These are phyloP conservation scores for Burhinus bistriatus DNA, from an alignment of 2,113 vertebrate species.

Conservation along the genomic window DNA sequence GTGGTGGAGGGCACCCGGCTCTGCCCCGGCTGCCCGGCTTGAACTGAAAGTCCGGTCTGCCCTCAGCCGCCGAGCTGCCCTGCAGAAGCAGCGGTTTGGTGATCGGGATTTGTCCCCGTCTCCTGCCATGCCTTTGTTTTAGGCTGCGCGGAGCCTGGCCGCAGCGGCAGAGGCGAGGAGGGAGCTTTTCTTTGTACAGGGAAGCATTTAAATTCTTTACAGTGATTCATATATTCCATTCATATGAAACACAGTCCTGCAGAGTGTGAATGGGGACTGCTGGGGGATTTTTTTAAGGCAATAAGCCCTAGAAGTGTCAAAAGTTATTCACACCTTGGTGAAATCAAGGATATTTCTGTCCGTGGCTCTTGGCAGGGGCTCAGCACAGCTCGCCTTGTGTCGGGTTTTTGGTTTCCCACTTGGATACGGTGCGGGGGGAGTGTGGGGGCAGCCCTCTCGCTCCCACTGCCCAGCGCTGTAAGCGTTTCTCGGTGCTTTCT, in stretches of 20 bases:
- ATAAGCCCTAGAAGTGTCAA: constrained; percentile 52
- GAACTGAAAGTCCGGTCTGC: background rate
- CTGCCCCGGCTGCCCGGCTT: background rate
- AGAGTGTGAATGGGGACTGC: constrained; percentile 49
- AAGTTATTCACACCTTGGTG: constrained; percentile 67
- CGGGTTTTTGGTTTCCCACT: constrained; percentile 46
- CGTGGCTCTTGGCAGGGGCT: constrained; percentile 46
- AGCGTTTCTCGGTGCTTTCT: background rate
- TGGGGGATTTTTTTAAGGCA: constrained; percentile 38
- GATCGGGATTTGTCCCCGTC: background rate
- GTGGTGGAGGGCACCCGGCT: background rate
- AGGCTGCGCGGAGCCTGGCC: background rate
- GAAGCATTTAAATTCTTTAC: constrained; percentile 57
- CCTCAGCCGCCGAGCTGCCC: background rate
- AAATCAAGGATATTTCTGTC: constrained; percentile 60
- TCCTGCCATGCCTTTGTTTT: constrained; percentile 54
- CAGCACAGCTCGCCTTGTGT: background rate
- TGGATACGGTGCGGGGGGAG: background rate
- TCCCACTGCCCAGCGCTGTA: background rate
- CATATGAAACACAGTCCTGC: constrained; percentile 41
- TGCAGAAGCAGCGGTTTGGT: background rate
- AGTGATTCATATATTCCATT: constrained; percentile 71
- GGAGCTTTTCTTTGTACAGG: constrained; percentile 43
- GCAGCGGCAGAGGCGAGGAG: background rate
- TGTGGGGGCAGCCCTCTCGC: background rate